These are phyloP conservation scores for Daphoenositta chrysoptera DNA, from an alignment of 2,113 vertebrate species.

Conservation along the genomic window DNA sequence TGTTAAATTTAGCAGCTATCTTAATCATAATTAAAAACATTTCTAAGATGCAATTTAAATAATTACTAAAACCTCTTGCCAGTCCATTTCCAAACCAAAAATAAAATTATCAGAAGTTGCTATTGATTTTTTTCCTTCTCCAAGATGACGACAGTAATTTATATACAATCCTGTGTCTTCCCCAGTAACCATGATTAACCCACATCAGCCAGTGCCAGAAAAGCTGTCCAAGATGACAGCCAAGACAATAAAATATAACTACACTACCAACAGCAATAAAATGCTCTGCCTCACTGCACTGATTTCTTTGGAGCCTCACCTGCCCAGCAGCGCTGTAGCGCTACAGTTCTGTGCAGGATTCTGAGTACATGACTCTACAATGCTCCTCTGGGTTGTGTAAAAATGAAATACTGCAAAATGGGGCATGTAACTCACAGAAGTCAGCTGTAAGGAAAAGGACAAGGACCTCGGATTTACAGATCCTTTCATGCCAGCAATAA, in stretches of 20 bases:
- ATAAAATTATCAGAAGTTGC: not conserved
- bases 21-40: constrained; percentile 46
- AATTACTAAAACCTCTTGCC: not conserved
- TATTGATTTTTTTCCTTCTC: not conserved
- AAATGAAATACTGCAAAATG: not conserved
- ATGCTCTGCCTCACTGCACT: not conserved
- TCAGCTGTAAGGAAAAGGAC: not conserved
- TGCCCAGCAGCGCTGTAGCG: not conserved
- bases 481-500: not conserved
- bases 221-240: not conserved
- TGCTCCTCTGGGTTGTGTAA: not conserved
- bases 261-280: not conserved
- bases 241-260: constrained; percentile 29
- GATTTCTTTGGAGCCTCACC: constrained; percentile 2
- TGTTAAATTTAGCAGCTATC: constrained; percentile 52
- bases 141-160: not conserved
- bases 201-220: not conserved
- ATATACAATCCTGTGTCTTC: not conserved
- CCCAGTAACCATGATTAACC: not conserved
- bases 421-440: not conserved
- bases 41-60: constrained; percentile 32
- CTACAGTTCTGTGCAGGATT: not conserved
- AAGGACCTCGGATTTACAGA: not conserved
- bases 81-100: not conserved
- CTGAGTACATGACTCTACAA: not conserved